Evolutionary conservation across 23 tunicate species (phyloP).

Genomic region (Trididemnum nubilum): DNA sequence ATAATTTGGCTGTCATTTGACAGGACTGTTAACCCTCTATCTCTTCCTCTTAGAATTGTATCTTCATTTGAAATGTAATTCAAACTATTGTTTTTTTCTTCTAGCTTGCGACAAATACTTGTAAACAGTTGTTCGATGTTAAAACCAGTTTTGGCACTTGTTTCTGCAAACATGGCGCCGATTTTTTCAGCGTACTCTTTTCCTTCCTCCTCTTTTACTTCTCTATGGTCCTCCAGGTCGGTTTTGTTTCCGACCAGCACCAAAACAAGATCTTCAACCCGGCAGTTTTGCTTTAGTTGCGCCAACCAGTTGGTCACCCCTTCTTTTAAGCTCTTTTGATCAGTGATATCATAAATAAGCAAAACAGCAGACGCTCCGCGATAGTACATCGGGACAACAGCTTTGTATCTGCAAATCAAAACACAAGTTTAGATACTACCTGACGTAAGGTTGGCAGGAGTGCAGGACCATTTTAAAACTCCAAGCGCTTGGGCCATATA

Average conservation of each 20-base stretch:
- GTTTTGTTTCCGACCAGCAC: constrained; percentile 51
- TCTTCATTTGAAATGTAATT: no score
- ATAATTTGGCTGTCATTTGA: no score
- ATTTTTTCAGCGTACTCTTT: constrained; percentile 29
- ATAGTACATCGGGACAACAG: constrained; percentile 43
- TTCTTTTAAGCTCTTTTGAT: background rate
- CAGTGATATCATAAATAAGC: constrained; percentile 34
- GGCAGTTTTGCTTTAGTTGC: constrained; percentile 24
- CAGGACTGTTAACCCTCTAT: no score
- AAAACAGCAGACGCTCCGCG: constrained; percentile 49
- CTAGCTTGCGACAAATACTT: no score
- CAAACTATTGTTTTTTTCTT: no score
- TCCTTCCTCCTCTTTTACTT: constrained; percentile 35
- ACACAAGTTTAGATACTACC: no score
- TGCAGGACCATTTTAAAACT: no score
- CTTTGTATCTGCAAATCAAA: constrained; percentile 44
- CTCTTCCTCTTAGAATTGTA: no score
- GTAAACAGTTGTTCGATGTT: no score
- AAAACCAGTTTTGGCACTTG: constrained; percentile 40
- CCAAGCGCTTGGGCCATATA: no score
- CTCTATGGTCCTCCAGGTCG: constrained; percentile 23
- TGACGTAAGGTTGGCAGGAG: no score
- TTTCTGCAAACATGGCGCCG: constrained; percentile 37
- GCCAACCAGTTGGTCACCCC: constrained; percentile 28
- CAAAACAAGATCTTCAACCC: background rate